A percentile compares a stretch with the other conserved stretches of the same genome.
These are phyloP conservation scores for Hymenopus coronatus DNA, from an alignment of 2,888 invertebrate genomes.

Conservation along the genomic window DNA sequence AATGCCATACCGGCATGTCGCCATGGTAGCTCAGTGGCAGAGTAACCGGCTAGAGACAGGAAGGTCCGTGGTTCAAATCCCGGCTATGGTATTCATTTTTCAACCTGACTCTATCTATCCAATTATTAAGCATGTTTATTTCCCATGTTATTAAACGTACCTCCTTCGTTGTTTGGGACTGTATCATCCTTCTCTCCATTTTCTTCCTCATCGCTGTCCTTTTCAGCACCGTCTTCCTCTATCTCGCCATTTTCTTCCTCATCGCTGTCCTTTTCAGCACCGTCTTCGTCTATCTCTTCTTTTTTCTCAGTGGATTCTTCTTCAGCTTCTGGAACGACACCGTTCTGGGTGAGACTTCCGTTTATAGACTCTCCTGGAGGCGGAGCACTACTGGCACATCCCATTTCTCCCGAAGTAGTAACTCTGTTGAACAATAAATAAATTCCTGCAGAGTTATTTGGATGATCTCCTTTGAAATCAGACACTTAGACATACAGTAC, in stretches of 20 bases:
- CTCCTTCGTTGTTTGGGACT: not conserved
- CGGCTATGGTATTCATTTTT: too few relatives aligned
- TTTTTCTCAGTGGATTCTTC: not conserved
- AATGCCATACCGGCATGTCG: too few relatives aligned
- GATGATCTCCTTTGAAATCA: too few relatives aligned
- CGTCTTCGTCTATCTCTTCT: not conserved
- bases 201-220: not conserved
- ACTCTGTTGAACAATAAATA: not conserved
- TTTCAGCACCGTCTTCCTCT: too few relatives aligned
- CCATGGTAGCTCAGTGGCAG: too few relatives aligned
- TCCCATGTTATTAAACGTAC: not conserved
- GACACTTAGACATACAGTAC: too few relatives aligned
- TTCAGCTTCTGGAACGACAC: not conserved
- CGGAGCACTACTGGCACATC: not conserved
- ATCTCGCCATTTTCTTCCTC: too few relatives aligned
- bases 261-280: not conserved
- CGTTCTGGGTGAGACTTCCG: not conserved
- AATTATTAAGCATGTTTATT: too few relatives aligned
- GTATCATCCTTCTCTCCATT: not conserved
- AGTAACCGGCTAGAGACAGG: too few relatives aligned
- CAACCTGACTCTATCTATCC: too few relatives aligned
- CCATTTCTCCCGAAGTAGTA: not conserved
- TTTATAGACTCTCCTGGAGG: not conserved
- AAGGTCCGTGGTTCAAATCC: too few relatives aligned
- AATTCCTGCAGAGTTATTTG: too few relatives aligned